These are phyloP conservation scores for Gavialis gangeticus DNA, from an alignment of 2,113 vertebrate genomes.

Conservation along the genomic window DNA sequence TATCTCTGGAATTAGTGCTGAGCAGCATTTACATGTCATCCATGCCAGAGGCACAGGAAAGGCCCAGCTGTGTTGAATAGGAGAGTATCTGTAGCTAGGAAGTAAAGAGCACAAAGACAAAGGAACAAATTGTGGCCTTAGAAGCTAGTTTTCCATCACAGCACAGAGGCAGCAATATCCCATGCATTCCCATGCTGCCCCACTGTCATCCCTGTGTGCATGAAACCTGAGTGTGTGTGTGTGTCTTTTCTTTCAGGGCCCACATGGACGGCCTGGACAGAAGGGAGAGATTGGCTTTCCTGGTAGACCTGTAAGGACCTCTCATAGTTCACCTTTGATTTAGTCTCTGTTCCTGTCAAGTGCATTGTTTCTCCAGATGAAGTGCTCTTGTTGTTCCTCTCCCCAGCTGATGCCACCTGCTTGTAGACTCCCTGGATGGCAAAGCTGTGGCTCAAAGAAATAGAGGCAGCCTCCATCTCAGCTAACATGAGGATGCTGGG, in stretches of 20 bases:
- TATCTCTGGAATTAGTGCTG: background rate
- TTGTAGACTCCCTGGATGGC: background rate
- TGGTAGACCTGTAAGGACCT: slow-evolving; percentile 89
- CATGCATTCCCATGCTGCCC: background rate
- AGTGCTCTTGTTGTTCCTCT: rapidly evolving
- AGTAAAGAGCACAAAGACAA: background rate
- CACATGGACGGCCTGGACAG: slow-evolving; percentile 80
- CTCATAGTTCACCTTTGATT: background rate
- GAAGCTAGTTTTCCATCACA: background rate
- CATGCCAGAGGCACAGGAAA: background rate
- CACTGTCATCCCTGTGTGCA: background rate
- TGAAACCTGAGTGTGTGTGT: background rate
- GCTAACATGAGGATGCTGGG: background rate
- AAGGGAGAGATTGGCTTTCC: slow-evolving; percentile 97
- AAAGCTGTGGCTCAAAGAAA: background rate
- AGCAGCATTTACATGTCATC: background rate
- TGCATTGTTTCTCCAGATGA: no score
- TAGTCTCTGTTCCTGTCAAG: background rate
- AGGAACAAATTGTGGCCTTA: background rate
- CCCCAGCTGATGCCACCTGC: rapidly evolving
- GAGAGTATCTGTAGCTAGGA: background rate
- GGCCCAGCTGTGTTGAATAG: background rate
- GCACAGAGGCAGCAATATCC: background rate
- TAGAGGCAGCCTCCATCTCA: background rate
- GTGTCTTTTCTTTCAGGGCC: slow-evolving; percentile 82